Base-by-base conservation (phyloP, 2,888 invertebrate genomes). In the Balanococcus diminutus region DNA sequence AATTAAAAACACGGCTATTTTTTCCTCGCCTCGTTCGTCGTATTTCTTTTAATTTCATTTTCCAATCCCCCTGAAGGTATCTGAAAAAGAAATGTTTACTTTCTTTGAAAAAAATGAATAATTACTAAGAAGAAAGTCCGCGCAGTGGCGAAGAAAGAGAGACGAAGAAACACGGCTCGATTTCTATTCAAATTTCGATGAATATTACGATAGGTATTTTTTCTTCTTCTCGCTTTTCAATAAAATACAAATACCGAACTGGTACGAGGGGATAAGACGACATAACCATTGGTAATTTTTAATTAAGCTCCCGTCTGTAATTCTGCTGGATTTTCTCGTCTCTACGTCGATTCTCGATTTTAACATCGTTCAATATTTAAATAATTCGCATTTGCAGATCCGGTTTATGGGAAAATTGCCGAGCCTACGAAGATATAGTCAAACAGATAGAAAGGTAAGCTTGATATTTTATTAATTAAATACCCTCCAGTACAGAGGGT, bases 371-470 rank as follows among this genome's bases (percentile, higher is more conserved):
- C 22, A 39, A 36, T 81, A 39, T 32, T 83, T 56, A 16, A 32
- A 83, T 19, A 72, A n/a, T 39, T 72, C 61, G n/a, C 88, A 91
- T 91, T 92, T 91, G 88, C 92, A 94, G 94, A 91, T 95, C 95
- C 90, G 95, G 95, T 89, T 96, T 96, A 90, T 96, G 96, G 96
- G 96, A 97, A 92, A 96, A 96, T 92, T 96, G 96, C 92, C 93
- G 96, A 91, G 96, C 96, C 89, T 97, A 97, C 91, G 97, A 96
- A 92, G 96, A 97, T 91, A 96, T 97, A 91, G 96, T 96, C 89
- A 97, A 96, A 92, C 96, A 96, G 91, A 93, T 97, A 90, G 96
- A 96, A 93, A 95, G 97, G 95, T 96, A 94, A 92, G 94, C 19
- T 56, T 79, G 82, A 84, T 75, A 36, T 83, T 46, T 83, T 56